Percentiles rank a stretch among this genome's conserved stretches.
These are phyloP conservation scores for Styela plicata DNA, from an alignment of 23 tunicate genomes.

Conservation along the genomic window DNA sequence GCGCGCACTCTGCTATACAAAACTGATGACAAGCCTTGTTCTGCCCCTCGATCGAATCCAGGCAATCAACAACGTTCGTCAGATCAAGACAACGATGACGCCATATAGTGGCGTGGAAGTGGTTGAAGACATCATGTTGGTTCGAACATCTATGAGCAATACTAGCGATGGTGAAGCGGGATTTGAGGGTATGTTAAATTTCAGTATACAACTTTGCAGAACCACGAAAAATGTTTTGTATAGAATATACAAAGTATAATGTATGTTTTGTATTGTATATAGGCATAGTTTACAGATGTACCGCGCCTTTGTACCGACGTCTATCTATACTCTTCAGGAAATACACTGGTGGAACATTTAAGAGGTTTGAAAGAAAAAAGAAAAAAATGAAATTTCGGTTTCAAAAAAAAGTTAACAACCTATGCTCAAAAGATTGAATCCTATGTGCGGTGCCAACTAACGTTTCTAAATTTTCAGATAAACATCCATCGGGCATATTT, in stretches of 20 bases:
- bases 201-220: too few relatives aligned
- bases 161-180: neutral
- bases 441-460: neutral
- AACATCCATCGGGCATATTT: neutral
- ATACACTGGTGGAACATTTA: too few relatives aligned
- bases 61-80: neutral
- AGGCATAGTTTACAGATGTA: too few relatives aligned
- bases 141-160: neutral
- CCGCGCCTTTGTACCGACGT: too few relatives aligned
- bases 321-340: too few relatives aligned
- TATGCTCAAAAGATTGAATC: too few relatives aligned
- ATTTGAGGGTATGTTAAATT: neutral
- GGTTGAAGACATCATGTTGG: neutral
- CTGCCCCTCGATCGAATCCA: neutral
- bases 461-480: neutral
- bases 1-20: slow-evolving; percentile 25
- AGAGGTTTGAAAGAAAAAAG: too few relatives aligned
- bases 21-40: neutral
- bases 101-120: neutral
- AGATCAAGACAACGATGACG: neutral
- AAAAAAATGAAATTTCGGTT: too few relatives aligned
- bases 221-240: too few relatives aligned
- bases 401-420: too few relatives aligned
- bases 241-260: too few relatives aligned
- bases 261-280: too few relatives aligned